phyloP scores from a whole-genome alignment of 2,888 invertebrate genomes.

The Camptogramma bilineatum region DNA sequence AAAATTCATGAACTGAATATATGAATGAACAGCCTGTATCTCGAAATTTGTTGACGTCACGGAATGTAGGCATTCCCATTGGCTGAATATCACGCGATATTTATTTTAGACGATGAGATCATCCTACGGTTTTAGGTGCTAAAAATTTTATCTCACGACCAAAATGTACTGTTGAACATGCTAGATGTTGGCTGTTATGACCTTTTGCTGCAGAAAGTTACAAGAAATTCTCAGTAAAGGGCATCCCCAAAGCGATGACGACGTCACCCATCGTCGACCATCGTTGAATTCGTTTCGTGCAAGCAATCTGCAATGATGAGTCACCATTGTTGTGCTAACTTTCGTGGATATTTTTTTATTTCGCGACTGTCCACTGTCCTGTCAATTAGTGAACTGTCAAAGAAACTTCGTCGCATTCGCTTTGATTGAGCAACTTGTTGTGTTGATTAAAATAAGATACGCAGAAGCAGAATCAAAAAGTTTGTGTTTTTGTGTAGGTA shows the following conservation, averaged over 20 bases:
- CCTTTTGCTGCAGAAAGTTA: constrained; percentile 57
- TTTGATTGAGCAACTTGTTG: constrained; percentile 36
- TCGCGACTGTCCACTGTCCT: constrained; percentile 66
- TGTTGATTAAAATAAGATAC: constrained; percentile 33
- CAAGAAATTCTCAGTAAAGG: constrained; percentile 74
- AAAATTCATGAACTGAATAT: too few species aligned
- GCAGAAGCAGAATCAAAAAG: constrained; percentile 52
- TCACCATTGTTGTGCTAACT: constrained; percentile 80
- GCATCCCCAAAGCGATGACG: constrained; percentile 78
- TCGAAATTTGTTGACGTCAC: constrained; percentile 62
- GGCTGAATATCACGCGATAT: constrained; percentile 75
- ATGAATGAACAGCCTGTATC: neutral
- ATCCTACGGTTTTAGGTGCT: constrained; percentile 66
- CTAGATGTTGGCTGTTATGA: constrained; percentile 62
- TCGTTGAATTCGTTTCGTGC: constrained; percentile 33
- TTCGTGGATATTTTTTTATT: constrained; percentile 66
- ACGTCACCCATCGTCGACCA: constrained; percentile 62
- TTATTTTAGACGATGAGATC: constrained; percentile 75
- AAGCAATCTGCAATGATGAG: constrained; percentile 71
- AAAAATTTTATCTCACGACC: constrained; percentile 50
- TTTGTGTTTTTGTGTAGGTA: constrained; percentile 29
- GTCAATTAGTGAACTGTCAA: constrained; percentile 75
- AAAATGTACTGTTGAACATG: constrained; percentile 59
- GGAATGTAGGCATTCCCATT: constrained; percentile 55
- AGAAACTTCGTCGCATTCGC: constrained; percentile 54